A percentile compares a stretch with the other conserved stretches of the same genome.
Conservation (phyloP, 2,113 vertebrate species). For the Mormoops blainvillei region DNA sequence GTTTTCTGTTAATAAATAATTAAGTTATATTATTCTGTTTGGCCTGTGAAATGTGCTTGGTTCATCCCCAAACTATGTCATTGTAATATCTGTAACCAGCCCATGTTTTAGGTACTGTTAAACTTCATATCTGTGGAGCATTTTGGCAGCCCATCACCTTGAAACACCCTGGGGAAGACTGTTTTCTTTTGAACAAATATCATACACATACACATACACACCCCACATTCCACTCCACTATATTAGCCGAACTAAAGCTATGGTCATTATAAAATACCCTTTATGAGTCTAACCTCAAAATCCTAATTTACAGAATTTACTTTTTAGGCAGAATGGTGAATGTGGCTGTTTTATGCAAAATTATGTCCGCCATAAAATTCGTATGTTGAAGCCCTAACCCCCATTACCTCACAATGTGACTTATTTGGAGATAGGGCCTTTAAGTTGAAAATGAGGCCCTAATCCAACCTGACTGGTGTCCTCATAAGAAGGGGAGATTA, state of each 20-base stretch:
- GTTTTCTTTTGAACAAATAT: not conserved
- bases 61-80: not conserved
- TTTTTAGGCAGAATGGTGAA: not conserved
- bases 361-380: not conserved
- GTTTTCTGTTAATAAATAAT: conserved; percentile 4
- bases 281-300: not conserved
- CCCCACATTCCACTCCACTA: not conserved
- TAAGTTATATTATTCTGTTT: not conserved
- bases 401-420: not conserved
- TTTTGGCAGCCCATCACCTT: not conserved
- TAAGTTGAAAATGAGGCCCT: not conserved
- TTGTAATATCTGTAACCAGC: not conserved
- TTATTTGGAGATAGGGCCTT: not conserved
- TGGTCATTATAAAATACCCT: not conserved
- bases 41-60: not conserved
- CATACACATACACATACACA: not conserved
- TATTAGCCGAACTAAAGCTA: not conserved
- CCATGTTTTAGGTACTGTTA: not conserved
- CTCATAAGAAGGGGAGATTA: not conserved
- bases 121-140: not conserved
- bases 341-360: not conserved
- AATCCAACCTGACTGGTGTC: not conserved
- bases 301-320: not conserved
- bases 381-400: not conserved
- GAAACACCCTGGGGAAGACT: not conserved